phyloP scores from a whole-genome alignment of 2,113 vertebrate genomes.

The Salvator merianae region DNA sequence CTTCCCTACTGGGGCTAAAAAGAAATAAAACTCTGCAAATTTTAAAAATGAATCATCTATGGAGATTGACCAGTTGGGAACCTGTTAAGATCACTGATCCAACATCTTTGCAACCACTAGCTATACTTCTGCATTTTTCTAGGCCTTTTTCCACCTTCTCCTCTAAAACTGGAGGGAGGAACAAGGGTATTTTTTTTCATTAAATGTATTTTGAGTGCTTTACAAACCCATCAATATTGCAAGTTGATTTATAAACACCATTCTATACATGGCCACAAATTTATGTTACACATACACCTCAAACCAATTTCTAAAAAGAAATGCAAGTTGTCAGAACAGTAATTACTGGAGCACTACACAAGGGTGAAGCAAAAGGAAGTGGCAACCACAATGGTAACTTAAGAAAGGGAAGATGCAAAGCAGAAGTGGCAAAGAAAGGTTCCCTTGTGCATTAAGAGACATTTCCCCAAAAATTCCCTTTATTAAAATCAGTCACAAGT shows the following conservation, averaged over 20 bases:
- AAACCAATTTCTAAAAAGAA: neutral
- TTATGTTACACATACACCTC: neutral
- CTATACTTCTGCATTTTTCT: neutral
- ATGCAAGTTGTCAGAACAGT: neutral
- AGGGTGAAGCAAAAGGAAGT: conserved; percentile 21
- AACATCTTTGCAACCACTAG: neutral
- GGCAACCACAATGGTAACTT: neutral
- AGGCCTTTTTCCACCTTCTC: neutral
- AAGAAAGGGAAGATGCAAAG: neutral
- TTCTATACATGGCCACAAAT: neutral
- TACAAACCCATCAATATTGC: neutral
- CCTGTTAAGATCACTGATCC: neutral
- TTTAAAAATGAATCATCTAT: neutral
- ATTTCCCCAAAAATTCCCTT: neutral
- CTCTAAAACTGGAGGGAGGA: neutral
- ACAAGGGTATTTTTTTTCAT: neutral
- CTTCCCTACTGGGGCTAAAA: too few species aligned
- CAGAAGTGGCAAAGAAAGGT: neutral
- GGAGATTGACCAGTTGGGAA: neutral
- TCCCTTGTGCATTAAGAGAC: neutral
- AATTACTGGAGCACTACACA: conserved; percentile 4
- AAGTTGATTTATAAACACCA: neutral
- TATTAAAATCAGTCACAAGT: neutral
- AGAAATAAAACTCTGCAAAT: too few species aligned
- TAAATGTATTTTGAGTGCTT: neutral